Evolutionary conservation across 2,113 vertebrate species (phyloP).

Genomic region (Gymnorhina tibicen): DNA sequence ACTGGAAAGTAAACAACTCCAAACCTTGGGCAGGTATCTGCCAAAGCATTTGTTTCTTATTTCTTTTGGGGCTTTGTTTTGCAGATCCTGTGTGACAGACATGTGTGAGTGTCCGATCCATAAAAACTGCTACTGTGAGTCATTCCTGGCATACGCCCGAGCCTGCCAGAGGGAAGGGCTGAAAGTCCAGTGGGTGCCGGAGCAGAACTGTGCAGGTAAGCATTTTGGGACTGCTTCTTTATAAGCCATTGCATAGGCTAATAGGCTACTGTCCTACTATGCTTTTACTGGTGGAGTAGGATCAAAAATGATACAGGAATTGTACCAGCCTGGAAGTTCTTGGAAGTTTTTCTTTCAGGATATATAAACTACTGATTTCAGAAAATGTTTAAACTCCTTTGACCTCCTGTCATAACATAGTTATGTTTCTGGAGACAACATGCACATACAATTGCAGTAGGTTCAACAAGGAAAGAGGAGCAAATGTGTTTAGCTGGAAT

Average conservation of each 20-base stretch:
- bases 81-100: slow-evolving; percentile 95
- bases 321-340: neutral
- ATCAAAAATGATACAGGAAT: neutral
- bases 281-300: neutral
- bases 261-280: neutral
- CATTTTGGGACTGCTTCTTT: neutral
- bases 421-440: neutral
- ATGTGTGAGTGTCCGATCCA: slow-evolving; percentile 98
- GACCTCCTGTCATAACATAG: neutral
- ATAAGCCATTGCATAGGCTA: neutral
- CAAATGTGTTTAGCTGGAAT: neutral
- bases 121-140: slow-evolving; percentile 98
- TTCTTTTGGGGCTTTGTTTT: neutral
- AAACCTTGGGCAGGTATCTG: rapidly evolving
- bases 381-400: neutral
- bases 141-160: slow-evolving; percentile 90
- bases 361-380: neutral
- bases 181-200: slow-evolving; percentile 83
- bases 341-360: neutral
- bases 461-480: neutral
- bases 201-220: slow-evolving; percentile 89
- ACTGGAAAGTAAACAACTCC: neutral
- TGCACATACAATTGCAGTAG: neutral
- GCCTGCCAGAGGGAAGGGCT: slow-evolving; percentile 91
- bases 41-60: neutral